Percentiles rank a stretch among this genome's conserved stretches.
Conservation (phyloP, 2,888 invertebrate species). For the Poecilobothrus nobilitatus region DNA sequence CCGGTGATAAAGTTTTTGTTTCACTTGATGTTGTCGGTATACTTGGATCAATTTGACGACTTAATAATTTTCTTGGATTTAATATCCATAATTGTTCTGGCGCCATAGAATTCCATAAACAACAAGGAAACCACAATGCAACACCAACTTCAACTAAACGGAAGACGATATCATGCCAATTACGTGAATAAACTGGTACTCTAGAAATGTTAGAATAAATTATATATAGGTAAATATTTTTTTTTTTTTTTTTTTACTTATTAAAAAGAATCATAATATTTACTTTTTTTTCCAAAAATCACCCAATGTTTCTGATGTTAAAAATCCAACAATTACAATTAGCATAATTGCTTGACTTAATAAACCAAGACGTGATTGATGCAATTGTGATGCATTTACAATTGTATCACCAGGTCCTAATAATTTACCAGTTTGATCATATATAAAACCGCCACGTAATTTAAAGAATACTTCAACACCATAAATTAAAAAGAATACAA, state of each 20-base stretch:
- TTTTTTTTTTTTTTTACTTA: not conserved
- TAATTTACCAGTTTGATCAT: constrained; percentile 59
- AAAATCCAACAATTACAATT: constrained; percentile 78
- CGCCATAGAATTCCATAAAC: constrained; percentile 91
- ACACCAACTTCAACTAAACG: constrained; percentile 87
- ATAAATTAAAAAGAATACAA: constrained; percentile 86
- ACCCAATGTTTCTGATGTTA: constrained; percentile 82
- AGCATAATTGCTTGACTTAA: constrained; percentile 86
- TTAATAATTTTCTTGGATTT: constrained; percentile 79
- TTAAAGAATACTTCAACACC: constrained; percentile 92
- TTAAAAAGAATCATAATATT: constrained; percentile 33
- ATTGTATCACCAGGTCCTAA: constrained; percentile 46
- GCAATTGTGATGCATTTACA: constrained; percentile 78
- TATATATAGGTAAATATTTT: not conserved
- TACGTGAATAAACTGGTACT: constrained; percentile 79
- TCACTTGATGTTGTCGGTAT: constrained; percentile 44
- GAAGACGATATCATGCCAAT: constrained; percentile 87
- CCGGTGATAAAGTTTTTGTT: constrained; percentile 39
- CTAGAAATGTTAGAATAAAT: constrained; percentile 41
- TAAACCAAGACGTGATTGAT: constrained; percentile 82
- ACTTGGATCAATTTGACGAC: constrained; percentile 53
- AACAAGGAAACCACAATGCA: constrained; percentile 91
- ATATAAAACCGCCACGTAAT: constrained; percentile 78
- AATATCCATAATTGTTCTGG: constrained; percentile 89
- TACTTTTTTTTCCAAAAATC: constrained; percentile 91